phyloP scores from a whole-genome alignment of 2,888 invertebrate species.

The Pyrrhia umbra region DNA sequence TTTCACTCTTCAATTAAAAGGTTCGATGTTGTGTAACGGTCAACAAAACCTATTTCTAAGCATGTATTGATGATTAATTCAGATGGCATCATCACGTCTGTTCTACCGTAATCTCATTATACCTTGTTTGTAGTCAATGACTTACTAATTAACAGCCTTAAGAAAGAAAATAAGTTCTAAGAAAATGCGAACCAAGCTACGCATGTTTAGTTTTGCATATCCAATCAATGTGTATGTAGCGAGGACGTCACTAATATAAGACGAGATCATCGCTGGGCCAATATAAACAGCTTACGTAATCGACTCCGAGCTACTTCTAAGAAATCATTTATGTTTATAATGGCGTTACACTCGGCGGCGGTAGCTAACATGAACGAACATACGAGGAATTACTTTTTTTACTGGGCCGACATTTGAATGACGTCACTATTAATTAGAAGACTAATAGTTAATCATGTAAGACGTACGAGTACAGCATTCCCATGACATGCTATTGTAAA shows the following conservation, averaged over 20 bases:
- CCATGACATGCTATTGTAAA: constrained; percentile 66
- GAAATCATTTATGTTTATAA: constrained; percentile 82
- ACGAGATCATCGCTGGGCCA: constrained; percentile 69
- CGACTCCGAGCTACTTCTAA: constrained; percentile 76
- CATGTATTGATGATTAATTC: constrained; percentile 32
- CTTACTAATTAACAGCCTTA: constrained; percentile 39
- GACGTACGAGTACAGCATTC: constrained; percentile 67
- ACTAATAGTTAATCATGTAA: constrained; percentile 65
- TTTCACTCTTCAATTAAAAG: neutral
- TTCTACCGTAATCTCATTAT: constrained; percentile 47
- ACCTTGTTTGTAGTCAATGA: constrained; percentile 40
- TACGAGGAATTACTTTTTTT: constrained; percentile 79
- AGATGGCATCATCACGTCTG: constrained; percentile 19
- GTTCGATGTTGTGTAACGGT: neutral
- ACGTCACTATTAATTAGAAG: constrained; percentile 79
- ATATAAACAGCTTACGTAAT: constrained; percentile 82
- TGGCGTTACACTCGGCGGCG: constrained; percentile 72
- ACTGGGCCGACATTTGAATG: constrained; percentile 67
- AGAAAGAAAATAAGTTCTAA: constrained; percentile 38
- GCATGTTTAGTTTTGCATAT: constrained; percentile 50
- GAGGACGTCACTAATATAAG: constrained; percentile 62
- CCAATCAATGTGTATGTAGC: constrained; percentile 49
- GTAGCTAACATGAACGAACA: constrained; percentile 73
- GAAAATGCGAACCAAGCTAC: constrained; percentile 25
- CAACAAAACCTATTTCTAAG: constrained; percentile 22